Evolutionary conservation across 2,888 invertebrate genomes (phyloP), one percentile per base, ranked within the genome.

Genomic region (Dendrolimus pini): DNA sequence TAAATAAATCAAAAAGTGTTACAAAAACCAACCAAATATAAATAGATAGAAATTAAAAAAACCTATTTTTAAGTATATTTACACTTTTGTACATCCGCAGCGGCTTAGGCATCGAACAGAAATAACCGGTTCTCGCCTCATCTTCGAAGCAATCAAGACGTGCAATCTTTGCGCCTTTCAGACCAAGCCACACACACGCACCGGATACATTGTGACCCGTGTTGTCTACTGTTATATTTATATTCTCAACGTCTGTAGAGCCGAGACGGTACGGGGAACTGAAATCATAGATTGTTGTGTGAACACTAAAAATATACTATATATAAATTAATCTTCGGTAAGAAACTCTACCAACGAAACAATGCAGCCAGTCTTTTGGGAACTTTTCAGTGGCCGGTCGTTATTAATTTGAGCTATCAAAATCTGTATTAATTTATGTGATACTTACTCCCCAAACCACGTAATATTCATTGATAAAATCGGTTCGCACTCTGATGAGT

Each of bases 401-500:
- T 6, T 30, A 30, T 30, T 30, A 30, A 30, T 30, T 30, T 30
- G 6, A 6, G 30, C 30, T 30, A 30, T 30, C 30, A 30, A 30
- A 30, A 30, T 30, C 30, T 30, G 30, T 30, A 30, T 30, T 30
- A 30, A 30, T 30, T 30, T 3, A 6, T 6, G 30, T 30, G 6
- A 30, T 30, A 47, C 47, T 47, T 47, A 47, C 47, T 60, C 57
- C 56, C 68, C 72, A 42, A 69, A 66, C 78, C 81, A 83, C 0
- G 56, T 9, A 1, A 79, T 14, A 0, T 61, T 41, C 58, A 78
- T 59, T 1, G 60, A 61, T 2, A 85, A 59, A 0, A 69, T 60
- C 0, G 85, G 79, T 2, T 65, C 63, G 53, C 85, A 83, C 8
- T 76, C 78, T 14, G 14, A 14, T 14, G 14, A 14, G 1, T 66